phyloP scores from a whole-genome alignment of 2,797 vertebrate species.

The Serranus cabrilla region DNA sequence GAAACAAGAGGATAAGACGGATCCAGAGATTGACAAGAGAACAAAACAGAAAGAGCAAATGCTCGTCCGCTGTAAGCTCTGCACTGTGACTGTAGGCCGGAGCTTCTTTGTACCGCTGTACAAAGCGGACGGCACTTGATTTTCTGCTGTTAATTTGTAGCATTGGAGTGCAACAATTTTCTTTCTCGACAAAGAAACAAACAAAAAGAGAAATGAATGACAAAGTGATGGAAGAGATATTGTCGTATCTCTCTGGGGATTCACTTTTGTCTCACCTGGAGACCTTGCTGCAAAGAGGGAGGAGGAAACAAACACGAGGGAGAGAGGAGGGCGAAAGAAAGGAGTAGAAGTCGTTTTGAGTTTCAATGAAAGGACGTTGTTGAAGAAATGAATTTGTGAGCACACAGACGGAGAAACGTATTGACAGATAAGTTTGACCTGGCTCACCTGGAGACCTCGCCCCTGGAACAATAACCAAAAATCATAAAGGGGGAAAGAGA shows the following conservation, averaged over 20 bases:
- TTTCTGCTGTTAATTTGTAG: conserved; percentile 58
- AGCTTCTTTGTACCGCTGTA: conserved; percentile 34
- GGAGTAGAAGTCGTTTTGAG: conserved; percentile 22
- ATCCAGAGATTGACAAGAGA: conserved; percentile 31
- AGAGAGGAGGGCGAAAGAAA: not conserved
- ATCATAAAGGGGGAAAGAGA: conserved; percentile 63
- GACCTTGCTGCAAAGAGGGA: conserved; percentile 78
- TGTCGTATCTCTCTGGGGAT: conserved; percentile 61
- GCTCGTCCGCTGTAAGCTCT: conserved; percentile 44
- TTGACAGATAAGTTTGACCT: conserved; percentile 67
- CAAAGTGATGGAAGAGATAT: conserved; percentile 50
- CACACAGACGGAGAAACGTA: conserved; percentile 25
- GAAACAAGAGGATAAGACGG: conserved; percentile 40
- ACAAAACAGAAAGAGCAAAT: conserved; percentile 68
- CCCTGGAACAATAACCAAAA: conserved; percentile 66
- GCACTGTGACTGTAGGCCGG: conserved; percentile 16
- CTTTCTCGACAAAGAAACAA: not conserved
- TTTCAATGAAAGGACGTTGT: conserved; percentile 37
- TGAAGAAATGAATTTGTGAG: conserved; percentile 44
- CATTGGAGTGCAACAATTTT: conserved; percentile 27
- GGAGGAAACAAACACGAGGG: conserved; percentile 38
- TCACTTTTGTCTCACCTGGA: conserved; percentile 81
- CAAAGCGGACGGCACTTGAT: conserved; percentile 62
- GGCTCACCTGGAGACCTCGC: conserved; percentile 87
- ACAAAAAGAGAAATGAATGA: conserved; percentile 7